Evolutionary conservation across 2,888 invertebrate species (phyloP).

Genomic region (Mayetiola destructor): DNA sequence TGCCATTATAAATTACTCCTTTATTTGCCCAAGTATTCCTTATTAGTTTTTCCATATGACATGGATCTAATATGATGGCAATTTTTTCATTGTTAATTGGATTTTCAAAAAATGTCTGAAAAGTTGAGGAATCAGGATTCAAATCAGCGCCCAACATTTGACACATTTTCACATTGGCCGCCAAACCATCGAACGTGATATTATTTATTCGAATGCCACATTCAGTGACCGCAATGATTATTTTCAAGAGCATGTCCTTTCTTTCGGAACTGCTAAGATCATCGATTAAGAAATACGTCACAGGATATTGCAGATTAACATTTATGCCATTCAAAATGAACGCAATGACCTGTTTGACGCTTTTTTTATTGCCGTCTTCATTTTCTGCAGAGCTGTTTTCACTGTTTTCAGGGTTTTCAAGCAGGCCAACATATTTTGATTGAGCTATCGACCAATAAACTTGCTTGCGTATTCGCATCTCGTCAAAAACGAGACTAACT

Average conservation of each 20-base stretch:
- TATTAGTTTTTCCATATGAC: background rate
- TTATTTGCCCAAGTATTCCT: background rate
- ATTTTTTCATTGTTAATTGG: background rate
- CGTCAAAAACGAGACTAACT: background rate
- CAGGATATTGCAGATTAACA: background rate
- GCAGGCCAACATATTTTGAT: background rate
- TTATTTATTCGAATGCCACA: background rate
- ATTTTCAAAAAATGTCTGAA: background rate
- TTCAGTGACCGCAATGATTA: background rate
- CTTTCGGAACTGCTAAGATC: background rate
- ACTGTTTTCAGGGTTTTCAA: background rate
- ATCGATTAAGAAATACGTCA: background rate
- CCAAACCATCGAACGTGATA: background rate
- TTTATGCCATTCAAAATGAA: background rate
- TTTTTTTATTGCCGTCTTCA: background rate
- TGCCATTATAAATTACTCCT: background rate
- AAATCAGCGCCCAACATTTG: background rate
- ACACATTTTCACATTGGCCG: background rate
- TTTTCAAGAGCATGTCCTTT: background rate
- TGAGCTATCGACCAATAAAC: background rate
- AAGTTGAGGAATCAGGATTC: too few relatives aligned
- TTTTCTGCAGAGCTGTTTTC: background rate
- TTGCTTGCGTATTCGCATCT: background rate
- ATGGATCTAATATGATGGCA: background rate
- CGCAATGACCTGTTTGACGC: background rate